A percentile compares a stretch with the other conserved stretches of the same genome.
phyloP scores from a whole-genome alignment of 30 jellyfish, hydroid and myxozoan genomes.

The Hydractinia symbiolongicarpus region DNA sequence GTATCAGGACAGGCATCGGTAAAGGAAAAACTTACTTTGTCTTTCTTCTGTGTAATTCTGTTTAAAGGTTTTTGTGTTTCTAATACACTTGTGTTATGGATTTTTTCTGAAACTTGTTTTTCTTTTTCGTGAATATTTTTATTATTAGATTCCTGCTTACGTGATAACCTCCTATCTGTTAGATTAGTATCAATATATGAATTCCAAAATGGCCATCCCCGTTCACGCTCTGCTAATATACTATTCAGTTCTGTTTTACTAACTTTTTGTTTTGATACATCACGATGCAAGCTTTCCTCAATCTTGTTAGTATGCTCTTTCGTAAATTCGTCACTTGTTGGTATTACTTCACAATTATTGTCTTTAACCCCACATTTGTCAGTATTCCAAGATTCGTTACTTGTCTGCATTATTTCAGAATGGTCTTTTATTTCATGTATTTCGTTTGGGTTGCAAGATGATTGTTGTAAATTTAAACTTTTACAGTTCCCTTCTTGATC shows the following conservation, averaged over 20 bases:
- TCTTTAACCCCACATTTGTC: too few species aligned
- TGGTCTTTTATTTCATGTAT: background rate
- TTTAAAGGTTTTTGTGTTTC: background rate
- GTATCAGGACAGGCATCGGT: background rate
- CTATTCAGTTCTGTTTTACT: slow-evolving; percentile 8
- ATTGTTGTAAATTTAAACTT: background rate
- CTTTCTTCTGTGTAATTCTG: background rate
- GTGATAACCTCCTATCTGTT: background rate
- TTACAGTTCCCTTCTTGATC: slow-evolving; percentile 9
- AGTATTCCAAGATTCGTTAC: background rate
- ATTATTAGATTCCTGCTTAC: background rate
- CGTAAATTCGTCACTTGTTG: too few species aligned
- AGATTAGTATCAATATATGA: slow-evolving; percentile 1
- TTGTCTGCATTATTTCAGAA: background rate
- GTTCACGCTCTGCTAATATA: background rate
- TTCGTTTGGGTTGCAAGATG: background rate
- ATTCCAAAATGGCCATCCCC: slow-evolving; percentile 12
- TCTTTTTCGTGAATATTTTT: background rate
- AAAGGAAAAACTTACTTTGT: background rate
- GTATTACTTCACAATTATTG: background rate
- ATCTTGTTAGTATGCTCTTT: too few species aligned
- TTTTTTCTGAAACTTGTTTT: background rate
- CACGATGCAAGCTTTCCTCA: background rate
- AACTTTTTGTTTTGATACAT: background rate
- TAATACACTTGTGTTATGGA: background rate